Conservation (phyloP, 2,797 vertebrate genomes). For the Pipistrellus pipistrellus region DNA sequence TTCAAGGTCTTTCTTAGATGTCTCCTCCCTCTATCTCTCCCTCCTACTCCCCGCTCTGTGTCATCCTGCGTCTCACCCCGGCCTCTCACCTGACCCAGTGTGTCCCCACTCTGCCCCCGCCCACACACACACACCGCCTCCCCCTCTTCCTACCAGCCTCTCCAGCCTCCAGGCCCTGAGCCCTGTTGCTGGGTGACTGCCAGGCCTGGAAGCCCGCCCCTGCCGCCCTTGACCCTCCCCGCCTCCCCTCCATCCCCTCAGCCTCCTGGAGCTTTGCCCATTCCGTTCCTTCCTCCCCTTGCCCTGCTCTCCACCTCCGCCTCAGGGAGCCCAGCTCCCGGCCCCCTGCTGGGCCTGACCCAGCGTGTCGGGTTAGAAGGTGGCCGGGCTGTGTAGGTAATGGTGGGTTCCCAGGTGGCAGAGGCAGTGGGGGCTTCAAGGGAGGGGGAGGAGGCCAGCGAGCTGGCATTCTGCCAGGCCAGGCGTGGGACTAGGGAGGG, state of each 20-base stretch:
- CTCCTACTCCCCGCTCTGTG: not conserved
- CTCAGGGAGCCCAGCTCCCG: not conserved
- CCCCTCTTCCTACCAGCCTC: not conserved
- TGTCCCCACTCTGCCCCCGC: too few relatives aligned
- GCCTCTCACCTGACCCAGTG: fast-evolving
- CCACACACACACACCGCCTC: too few relatives aligned
- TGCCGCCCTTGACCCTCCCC: not conserved
- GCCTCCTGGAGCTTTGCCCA: not conserved
- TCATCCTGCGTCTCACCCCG: too few relatives aligned
- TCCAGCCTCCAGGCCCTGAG: not conserved
- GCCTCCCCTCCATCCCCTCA: fast-evolving
- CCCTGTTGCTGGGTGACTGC: not conserved
- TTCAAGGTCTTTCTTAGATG: not conserved
- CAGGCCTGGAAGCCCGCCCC: not conserved
- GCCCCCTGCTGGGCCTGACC: not conserved
- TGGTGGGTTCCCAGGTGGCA: not conserved
- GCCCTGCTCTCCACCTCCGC: not conserved
- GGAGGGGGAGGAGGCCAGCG: not conserved
- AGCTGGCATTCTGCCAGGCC: not conserved
- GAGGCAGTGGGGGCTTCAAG: not conserved
- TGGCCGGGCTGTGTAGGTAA: not conserved
- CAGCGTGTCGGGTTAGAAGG: not conserved
- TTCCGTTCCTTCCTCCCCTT: not conserved
- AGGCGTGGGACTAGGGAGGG: too few relatives aligned
- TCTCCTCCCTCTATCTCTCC: constrained; percentile 53